These are phyloP conservation scores for Blomia tropicalis DNA, from an alignment of 2,888 invertebrate genomes.

Conservation along the genomic window DNA sequence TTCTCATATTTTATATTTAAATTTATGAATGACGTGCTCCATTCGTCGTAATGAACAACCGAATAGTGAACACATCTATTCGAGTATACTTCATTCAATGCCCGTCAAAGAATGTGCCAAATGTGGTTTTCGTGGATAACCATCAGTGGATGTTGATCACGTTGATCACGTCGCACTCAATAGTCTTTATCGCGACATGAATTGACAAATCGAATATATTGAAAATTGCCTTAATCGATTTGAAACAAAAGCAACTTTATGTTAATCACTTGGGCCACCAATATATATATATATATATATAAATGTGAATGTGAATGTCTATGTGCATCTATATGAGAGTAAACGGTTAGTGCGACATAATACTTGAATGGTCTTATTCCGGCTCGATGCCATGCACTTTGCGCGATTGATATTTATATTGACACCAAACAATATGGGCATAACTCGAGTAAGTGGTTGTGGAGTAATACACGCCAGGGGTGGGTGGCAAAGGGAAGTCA, in stretches of 20 bases:
- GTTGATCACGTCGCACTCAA: too few species aligned
- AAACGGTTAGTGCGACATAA: too few species aligned
- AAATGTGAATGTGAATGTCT: too few species aligned
- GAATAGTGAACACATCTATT: too few species aligned
- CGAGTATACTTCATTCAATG: too few species aligned
- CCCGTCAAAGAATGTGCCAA: neutral
- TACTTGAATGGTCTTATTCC: neutral
- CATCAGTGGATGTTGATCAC: too few species aligned
- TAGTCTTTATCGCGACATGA: neutral
- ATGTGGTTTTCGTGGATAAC: neutral
- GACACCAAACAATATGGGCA: neutral
- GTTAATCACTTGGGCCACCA: conserved; percentile 9
- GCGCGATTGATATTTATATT: neutral
- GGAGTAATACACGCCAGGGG: neutral
- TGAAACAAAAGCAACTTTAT: conserved; percentile 2
- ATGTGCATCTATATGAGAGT: too few species aligned
- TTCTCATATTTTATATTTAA: conserved; percentile 12
- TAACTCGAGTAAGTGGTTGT: neutral
- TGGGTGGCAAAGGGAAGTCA: too few species aligned
- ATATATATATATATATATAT: too few species aligned
- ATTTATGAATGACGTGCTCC: conserved; percentile 10
- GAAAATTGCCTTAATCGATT: conserved; percentile 37
- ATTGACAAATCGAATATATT: conserved; percentile 5
- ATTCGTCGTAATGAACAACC: neutral
- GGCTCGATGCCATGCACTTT: neutral